Conservation (phyloP, 2,888 invertebrate genomes). For the Rhagonycha fulva region DNA sequence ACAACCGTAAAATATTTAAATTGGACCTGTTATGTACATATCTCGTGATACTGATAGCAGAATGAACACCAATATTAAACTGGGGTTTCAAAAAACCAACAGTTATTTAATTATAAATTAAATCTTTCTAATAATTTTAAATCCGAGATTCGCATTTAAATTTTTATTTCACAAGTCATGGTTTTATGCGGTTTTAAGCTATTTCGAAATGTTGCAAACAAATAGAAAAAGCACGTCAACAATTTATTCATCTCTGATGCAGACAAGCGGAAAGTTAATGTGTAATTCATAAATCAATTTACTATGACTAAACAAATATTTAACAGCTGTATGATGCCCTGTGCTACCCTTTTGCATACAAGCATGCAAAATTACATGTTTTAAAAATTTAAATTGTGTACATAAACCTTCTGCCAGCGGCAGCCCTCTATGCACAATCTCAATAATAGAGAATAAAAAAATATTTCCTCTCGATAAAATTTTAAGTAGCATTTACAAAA, state of each 20-base stretch:
- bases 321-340: slow-evolving; percentile 16
- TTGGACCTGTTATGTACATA: slow-evolving; percentile 51
- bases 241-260: slow-evolving; percentile 1
- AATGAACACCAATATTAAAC: slow-evolving; percentile 32
- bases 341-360: slow-evolving; percentile 6
- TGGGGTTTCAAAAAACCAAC: background rate
- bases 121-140: background rate
- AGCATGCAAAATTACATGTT: slow-evolving; percentile 17
- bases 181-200: background rate
- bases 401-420: slow-evolving; percentile 14
- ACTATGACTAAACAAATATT: slow-evolving; percentile 26
- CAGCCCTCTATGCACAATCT: slow-evolving; percentile 8
- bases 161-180: background rate
- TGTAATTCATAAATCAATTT: slow-evolving; percentile 25
- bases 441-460: background rate
- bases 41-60: slow-evolving; percentile 48
- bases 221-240: background rate
- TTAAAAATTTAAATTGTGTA: slow-evolving; percentile 28
- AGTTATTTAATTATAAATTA: background rate
- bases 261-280: slow-evolving; percentile 6
- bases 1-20: slow-evolving; percentile 53
- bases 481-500: too few relatives aligned
- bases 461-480: background rate
- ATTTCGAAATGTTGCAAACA: background rate
- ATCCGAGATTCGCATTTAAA: background rate